Conservation (phyloP, 2,888 invertebrate genomes). For the Chrysolina oricalcia region DNA sequence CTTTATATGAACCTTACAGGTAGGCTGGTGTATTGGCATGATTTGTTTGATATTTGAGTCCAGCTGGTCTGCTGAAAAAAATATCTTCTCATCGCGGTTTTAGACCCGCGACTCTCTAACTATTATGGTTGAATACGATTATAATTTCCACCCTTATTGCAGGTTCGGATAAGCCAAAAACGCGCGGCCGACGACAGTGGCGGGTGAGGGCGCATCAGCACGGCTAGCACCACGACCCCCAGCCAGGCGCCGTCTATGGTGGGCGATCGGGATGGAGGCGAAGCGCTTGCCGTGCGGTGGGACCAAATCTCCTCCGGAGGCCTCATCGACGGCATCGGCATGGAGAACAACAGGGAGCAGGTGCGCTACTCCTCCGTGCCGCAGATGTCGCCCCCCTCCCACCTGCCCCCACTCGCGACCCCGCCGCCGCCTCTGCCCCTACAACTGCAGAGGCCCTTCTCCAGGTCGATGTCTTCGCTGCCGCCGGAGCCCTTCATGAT, state of each 20-base stretch:
- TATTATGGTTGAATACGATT: background rate
- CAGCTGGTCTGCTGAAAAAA: too few species aligned
- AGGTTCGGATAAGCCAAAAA: slow-evolving; percentile 67
- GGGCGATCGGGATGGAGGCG: slow-evolving; percentile 75
- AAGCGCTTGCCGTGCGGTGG: slow-evolving; percentile 75
- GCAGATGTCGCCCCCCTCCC: slow-evolving; percentile 64
- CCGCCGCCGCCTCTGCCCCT: slow-evolving; percentile 74
- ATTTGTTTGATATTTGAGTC: too few species aligned
- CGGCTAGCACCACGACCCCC: slow-evolving; percentile 68
- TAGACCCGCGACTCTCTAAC: too few species aligned
- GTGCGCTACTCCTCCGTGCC: slow-evolving; percentile 70
- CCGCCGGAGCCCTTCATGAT: slow-evolving; percentile 98
- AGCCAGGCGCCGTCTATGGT: slow-evolving; percentile 73
- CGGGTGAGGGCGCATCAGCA: slow-evolving; percentile 66
- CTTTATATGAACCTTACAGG: too few species aligned
- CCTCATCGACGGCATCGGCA: slow-evolving; percentile 56
- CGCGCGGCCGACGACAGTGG: slow-evolving; percentile 54
- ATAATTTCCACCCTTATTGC: slow-evolving; percentile 50
- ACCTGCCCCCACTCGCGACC: slow-evolving; percentile 56
- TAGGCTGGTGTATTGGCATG: too few species aligned
- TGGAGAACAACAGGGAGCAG: slow-evolving; percentile 64
- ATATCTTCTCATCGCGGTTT: too few species aligned
- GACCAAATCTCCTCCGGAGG: slow-evolving; percentile 75
- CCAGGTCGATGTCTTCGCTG: slow-evolving; percentile 88
- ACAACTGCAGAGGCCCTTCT: slow-evolving; percentile 80